Percentiles rank a stretch among this genome's conserved stretches.
These are phyloP conservation scores for Sinocyclocheilus anophthalmus DNA, from an alignment of 2,113 vertebrate species.

Conservation along the genomic window DNA sequence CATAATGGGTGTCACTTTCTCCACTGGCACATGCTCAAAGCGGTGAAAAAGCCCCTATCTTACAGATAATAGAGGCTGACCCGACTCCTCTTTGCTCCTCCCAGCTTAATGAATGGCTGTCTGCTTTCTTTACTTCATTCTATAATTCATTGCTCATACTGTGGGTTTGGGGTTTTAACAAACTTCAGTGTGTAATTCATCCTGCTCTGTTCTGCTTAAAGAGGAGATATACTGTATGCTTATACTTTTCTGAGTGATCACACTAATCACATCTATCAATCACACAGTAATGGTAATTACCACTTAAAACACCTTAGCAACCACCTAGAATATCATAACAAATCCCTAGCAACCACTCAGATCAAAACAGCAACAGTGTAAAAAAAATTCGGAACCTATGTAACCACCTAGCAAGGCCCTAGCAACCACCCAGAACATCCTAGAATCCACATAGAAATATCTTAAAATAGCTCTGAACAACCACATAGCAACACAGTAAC, in stretches of 20 bases:
- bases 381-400: no score
- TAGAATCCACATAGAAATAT: no score
- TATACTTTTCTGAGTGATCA: not conserved
- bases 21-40: slow-evolving; percentile 53
- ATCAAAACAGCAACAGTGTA: no score
- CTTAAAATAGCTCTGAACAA: no score
- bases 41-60: slow-evolving; percentile 4
- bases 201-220: not conserved
- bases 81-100: slow-evolving; percentile 21
- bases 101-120: slow-evolving; percentile 6
- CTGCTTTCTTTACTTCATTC: not conserved
- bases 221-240: not conserved
- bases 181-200: not conserved
- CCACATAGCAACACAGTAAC: no score
- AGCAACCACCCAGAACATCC: no score
- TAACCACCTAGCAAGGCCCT: no score
- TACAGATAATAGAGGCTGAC: slow-evolving; percentile 35
- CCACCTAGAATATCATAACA: not conserved
- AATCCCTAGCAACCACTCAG: not conserved
- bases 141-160: not conserved
- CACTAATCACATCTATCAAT: not conserved
- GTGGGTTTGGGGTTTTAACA: not conserved
- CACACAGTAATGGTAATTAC: not conserved
- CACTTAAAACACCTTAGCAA: not conserved
- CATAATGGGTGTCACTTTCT: slow-evolving; percentile 48